phyloP scores from a whole-genome alignment of 2,888 invertebrate species.

The Oxytorus armatus region DNA sequence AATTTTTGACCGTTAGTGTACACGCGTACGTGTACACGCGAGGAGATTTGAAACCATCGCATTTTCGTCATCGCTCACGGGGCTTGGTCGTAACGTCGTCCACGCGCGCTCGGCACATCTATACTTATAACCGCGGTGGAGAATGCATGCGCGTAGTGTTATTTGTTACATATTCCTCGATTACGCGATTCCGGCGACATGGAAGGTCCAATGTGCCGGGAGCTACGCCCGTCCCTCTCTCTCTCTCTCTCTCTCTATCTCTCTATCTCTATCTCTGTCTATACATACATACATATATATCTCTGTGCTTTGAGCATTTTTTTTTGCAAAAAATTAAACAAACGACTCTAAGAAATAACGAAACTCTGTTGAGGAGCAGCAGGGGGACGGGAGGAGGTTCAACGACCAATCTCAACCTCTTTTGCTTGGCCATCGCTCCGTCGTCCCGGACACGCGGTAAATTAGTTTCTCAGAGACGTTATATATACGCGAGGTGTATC shows the following conservation, averaged over 20 bases:
- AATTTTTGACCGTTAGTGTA: slow-evolving; percentile 16
- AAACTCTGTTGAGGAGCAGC: too few species aligned
- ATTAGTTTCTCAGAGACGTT: slow-evolving; percentile 41
- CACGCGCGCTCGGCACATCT: slow-evolving; percentile 8
- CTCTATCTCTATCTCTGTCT: too few species aligned
- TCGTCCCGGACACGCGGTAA: slow-evolving; percentile 12
- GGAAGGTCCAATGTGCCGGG: slow-evolving; percentile 39
- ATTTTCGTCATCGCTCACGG: slow-evolving; percentile 38
- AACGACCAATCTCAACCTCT: slow-evolving; percentile 14
- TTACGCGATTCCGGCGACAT: slow-evolving; percentile 39
- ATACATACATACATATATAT: too few species aligned
- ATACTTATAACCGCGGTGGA: slow-evolving; percentile 20
- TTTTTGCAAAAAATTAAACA: neutral
- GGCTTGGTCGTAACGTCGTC: slow-evolving; percentile 18
- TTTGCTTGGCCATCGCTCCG: too few species aligned
- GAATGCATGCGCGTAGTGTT: neutral
- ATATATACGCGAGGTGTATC: slow-evolving; percentile 13
- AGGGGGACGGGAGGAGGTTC: too few species aligned
- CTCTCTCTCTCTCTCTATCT: too few species aligned
- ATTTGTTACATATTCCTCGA: slow-evolving; percentile 29
- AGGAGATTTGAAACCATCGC: slow-evolving; percentile 7
- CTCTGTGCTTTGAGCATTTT: neutral
- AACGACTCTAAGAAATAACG: neutral
- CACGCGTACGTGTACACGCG: slow-evolving; percentile 10
- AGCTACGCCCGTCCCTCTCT: too few species aligned